Evolutionary conservation across 2,797 vertebrate genomes (phyloP).

Genomic region (Buceros bicornis): DNA sequence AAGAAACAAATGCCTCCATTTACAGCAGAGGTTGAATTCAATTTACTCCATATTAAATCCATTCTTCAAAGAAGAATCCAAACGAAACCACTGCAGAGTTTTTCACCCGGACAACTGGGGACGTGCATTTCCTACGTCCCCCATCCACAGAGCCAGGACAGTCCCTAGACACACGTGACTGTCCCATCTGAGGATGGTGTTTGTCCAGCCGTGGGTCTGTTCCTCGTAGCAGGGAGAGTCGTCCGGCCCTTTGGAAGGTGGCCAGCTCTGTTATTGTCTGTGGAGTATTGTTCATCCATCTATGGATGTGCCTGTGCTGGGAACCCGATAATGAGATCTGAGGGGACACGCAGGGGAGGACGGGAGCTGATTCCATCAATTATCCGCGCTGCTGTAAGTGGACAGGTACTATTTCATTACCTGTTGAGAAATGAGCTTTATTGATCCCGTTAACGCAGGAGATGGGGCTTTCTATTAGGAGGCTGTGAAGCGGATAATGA

Average conservation of each 20-base stretch:
- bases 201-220: not conserved
- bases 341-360: not conserved
- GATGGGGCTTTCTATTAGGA: not conserved
- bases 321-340: not conserved
- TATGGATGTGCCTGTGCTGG: not conserved
- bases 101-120: fast-evolving
- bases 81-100: not conserved
- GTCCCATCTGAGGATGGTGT: not conserved
- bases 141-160: too few relatives aligned
- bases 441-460: not conserved
- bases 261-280: not conserved
- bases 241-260: not conserved
- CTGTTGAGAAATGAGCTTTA: not conserved
- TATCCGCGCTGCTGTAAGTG: not conserved
- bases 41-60: not conserved
- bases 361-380: not conserved
- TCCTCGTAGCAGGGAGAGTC: not conserved
- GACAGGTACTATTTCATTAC: not conserved
- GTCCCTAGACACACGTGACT: not conserved
- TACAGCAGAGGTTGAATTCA: not conserved
- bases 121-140: fast-evolving
- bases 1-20: slow-evolving; percentile 5
- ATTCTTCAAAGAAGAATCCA: not conserved
- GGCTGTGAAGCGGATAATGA: not conserved
- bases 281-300: not conserved